These are phyloP conservation scores for Patagioenas fasciata DNA, from an alignment of 2,113 vertebrate species.

Conservation along the genomic window DNA sequence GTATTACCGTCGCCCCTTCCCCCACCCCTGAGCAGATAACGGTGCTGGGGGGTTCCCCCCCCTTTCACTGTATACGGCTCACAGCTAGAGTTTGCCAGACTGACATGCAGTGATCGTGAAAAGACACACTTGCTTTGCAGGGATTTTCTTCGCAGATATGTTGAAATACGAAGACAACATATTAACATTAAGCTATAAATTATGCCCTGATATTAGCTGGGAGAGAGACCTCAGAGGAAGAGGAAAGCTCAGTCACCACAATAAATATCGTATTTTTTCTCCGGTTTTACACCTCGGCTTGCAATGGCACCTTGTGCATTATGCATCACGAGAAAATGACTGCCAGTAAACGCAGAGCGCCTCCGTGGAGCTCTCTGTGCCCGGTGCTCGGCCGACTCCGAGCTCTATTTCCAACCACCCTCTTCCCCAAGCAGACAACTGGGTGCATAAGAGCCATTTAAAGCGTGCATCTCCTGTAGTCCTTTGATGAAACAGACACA, in stretches of 20 bases:
- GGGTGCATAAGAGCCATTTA: not conserved
- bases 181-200: constrained; percentile 29
- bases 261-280: not conserved
- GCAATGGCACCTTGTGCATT: constrained; percentile 45
- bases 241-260: not conserved
- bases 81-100: constrained; percentile 47
- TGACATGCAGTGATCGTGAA: constrained; percentile 20
- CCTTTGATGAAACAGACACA: not conserved
- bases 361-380: not conserved
- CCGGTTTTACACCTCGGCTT: constrained; percentile 45
- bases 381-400: not conserved
- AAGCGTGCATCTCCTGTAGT: not conserved
- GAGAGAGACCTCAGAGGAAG: not conserved
- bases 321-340: constrained; percentile 29
- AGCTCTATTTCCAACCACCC: not conserved
- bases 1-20: constrained; percentile 64
- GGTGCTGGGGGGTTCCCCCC: not conserved
- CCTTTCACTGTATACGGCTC: constrained; percentile 36
- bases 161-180: constrained; percentile 18
- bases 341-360: constrained; percentile 16
- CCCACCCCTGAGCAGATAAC: constrained; percentile 14
- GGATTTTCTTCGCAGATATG: constrained; percentile 31
- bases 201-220: constrained; percentile 45
- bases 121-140: constrained; percentile 36
- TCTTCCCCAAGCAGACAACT: not conserved